phyloP scores from a whole-genome alignment of 2,113 vertebrate genomes.

The Erythrocercus mccallii region DNA sequence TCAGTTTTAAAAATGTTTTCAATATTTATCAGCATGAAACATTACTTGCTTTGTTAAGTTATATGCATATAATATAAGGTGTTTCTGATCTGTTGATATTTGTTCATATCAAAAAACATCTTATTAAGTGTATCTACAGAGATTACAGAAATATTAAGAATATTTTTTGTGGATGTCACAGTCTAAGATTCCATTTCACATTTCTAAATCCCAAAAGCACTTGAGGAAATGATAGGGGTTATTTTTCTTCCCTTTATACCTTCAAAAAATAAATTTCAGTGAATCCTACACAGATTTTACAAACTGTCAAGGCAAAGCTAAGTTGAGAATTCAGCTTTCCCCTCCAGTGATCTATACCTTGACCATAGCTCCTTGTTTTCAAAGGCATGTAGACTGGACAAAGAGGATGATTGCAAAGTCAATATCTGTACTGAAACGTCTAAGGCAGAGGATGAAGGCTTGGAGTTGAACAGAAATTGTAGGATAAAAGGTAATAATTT shows the following conservation, averaged over 20 bases:
- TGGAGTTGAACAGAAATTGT: background rate
- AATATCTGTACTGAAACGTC: background rate
- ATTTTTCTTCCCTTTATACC: background rate
- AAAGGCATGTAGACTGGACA: background rate
- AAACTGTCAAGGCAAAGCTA: background rate
- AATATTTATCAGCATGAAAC: background rate
- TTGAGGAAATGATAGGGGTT: slow-evolving; percentile 11
- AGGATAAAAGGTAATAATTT: background rate
- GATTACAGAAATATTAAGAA: background rate
- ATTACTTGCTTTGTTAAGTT: background rate
- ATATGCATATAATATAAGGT: background rate
- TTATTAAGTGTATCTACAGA: background rate
- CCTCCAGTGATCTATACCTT: background rate
- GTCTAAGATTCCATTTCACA: background rate
- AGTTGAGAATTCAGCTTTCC: background rate
- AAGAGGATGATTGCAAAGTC: background rate
- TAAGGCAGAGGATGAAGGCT: background rate
- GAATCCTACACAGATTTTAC: slow-evolving; percentile 3
- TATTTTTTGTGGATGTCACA: background rate
- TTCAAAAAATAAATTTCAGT: background rate
- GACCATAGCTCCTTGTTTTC: background rate
- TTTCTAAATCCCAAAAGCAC: background rate
- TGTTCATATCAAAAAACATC: background rate
- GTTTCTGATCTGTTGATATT: background rate
- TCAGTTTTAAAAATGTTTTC: background rate